Evolutionary conservation across 2,113 vertebrate species (phyloP), one percentile per base, ranked within the genome.

Genomic region (Podarcis raffonei): DNA sequence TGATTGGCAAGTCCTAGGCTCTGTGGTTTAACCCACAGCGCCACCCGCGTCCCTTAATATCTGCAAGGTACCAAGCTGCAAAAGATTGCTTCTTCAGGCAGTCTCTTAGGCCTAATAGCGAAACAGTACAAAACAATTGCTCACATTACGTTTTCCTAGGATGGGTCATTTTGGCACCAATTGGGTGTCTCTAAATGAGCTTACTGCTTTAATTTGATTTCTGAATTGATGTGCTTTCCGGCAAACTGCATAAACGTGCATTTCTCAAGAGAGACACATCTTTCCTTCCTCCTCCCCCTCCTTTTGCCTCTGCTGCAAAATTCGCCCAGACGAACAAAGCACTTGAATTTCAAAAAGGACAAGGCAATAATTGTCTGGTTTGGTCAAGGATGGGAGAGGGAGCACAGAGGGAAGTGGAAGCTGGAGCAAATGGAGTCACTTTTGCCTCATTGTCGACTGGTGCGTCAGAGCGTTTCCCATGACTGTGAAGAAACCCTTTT

Each of bases 371-470:
- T 80, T 81, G 42, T 95, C 81, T 81, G 79, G 6, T 9, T 0
- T 87, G 78, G 53, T 39, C 69, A 76, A 35, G 5, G 30, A 25
- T 1, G 1, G 20, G 13, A 4, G 1, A 1, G 0, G 35, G 0
- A 39, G 42, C 83, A 88, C 87, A 93, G 89, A 95, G 80, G 66
- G 15, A 37, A 59, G 42, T 57, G 30, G 72, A 15, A 71, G 57
- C 25, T 2, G 39, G 84, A 42, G 78, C 91, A 76, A 92, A 89
- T 6, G 32, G 78, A 4, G 23, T 84, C 42, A 22, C 90, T 88
- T 75, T 89, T 25, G 42, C 5, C 5, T 22, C 48, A 27, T 23
- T 59, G 82, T 57, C 74, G 66, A 25, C 79, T 32, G 8, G 57
- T 23, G n/a, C 20, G 1, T 22, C 9, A 1, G 12, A 32, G 30